phyloP scores from a whole-genome alignment of 1,140 invertebrate species.

The Oryzaephilus surinamensis region DNA sequence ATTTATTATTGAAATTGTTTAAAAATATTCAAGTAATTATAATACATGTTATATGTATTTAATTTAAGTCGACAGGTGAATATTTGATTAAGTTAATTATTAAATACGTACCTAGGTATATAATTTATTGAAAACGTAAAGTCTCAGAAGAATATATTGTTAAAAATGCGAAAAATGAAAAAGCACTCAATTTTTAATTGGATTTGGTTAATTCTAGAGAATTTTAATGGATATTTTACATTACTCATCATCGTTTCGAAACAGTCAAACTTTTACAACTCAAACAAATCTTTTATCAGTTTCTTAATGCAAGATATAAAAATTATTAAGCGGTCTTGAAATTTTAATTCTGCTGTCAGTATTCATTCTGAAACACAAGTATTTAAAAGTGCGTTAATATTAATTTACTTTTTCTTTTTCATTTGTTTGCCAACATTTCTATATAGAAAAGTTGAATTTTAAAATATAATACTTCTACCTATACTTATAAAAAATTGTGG shows the following conservation, averaged over 20 bases:
- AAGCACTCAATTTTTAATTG: slow-evolving; percentile 40
- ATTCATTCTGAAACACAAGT: slow-evolving; percentile 12
- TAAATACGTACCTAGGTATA: slow-evolving; percentile 20
- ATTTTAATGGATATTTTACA: slow-evolving; percentile 39
- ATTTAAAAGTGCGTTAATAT: slow-evolving; percentile 19
- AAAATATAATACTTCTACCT: too few relatives aligned
- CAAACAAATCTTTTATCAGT: slow-evolving; percentile 28
- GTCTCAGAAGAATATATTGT: too few relatives aligned
- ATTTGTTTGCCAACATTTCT: too few relatives aligned
- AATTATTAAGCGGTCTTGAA: slow-evolving; percentile 24
- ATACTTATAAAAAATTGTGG: too few relatives aligned
- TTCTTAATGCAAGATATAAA: slow-evolving; percentile 22
- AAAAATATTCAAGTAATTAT: slow-evolving; percentile 16
- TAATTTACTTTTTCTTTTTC: too few relatives aligned
- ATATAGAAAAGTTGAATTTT: too few relatives aligned
- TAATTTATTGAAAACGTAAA: slow-evolving; percentile 14
- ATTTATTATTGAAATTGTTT: slow-evolving; percentile 2
- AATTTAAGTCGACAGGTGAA: too few relatives aligned
- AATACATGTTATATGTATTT: slow-evolving; percentile 10
- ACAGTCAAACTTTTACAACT: slow-evolving; percentile 25
- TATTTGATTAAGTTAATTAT: slow-evolving; percentile 29
- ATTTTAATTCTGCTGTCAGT: slow-evolving; percentile 25
- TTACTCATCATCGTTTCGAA: slow-evolving; percentile 25
- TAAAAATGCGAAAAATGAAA: slow-evolving; percentile 31
- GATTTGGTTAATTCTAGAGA: slow-evolving; percentile 37